Conservation (phyloP, 2,888 invertebrate genomes). For the Saturnia pavonia region DNA sequence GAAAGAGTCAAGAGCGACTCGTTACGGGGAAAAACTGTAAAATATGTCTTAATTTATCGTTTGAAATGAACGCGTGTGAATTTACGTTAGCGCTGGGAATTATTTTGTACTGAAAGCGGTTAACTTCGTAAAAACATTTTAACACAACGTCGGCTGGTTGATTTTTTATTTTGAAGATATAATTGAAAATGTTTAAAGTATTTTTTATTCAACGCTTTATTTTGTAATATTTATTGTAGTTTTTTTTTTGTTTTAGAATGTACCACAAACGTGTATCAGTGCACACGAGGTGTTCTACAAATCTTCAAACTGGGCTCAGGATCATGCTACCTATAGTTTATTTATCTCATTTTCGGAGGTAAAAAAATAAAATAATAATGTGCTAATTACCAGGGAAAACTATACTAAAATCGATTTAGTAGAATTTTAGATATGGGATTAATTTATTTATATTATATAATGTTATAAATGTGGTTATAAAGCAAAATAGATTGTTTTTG, state of each 20-base stretch:
- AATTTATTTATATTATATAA: too few species aligned
- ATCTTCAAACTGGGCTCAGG: too few species aligned
- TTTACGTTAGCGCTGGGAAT: slow-evolving; percentile 3
- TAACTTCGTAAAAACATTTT: background rate
- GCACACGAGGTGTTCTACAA: too few species aligned
- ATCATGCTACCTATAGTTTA: too few species aligned
- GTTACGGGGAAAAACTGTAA: slow-evolving; percentile 28
- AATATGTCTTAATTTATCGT: slow-evolving; percentile 22
- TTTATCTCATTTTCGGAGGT: too few species aligned
- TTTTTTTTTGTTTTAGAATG: background rate
- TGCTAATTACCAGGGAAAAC: too few species aligned
- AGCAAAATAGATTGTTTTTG: too few species aligned
- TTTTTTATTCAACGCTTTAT: background rate
- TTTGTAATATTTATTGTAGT: background rate
- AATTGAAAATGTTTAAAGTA: background rate
- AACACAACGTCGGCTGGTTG: background rate
- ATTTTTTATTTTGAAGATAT: background rate
- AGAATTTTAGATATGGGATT: too few species aligned
- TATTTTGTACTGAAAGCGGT: background rate
- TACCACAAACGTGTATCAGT: too few species aligned
- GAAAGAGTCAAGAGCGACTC: slow-evolving; percentile 31
- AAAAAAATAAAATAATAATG: too few species aligned
- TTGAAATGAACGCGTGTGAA: slow-evolving; percentile 14
- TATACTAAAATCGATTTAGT: too few species aligned
- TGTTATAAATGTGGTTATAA: too few species aligned